Evolutionary conservation across 2,888 invertebrate genomes (phyloP).

Genomic region (Perdita meconis): DNA sequence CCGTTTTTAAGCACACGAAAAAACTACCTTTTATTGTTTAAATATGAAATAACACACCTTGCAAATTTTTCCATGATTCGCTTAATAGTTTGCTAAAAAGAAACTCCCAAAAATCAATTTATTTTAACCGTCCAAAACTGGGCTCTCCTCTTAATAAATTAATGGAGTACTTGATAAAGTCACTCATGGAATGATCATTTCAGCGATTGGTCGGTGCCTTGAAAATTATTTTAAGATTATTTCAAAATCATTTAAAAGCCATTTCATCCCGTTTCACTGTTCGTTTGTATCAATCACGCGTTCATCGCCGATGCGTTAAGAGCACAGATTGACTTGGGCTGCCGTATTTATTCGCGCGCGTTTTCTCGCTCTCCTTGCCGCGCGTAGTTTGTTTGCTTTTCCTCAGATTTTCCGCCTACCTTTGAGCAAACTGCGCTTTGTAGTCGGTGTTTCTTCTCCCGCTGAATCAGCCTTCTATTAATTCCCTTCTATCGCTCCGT

Average conservation of each 20-base stretch:
- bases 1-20: no score
- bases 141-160: no score
- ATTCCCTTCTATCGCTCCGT: conserved; percentile 10
- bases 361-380: not conserved
- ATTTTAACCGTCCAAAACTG: no score
- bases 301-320: conserved; percentile 14
- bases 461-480: conserved; percentile 3
- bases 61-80: no score
- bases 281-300: conserved; percentile 13
- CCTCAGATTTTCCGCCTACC: conserved; percentile 24
- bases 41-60: no score
- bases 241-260: not conserved
- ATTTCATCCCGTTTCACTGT: not conserved
- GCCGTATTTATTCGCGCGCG: not conserved
- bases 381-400: conserved; percentile 31
- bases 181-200: not conserved
- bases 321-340: not conserved
- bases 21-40: no score
- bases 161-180: no score
- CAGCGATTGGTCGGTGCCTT: not conserved
- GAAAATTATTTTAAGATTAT: no score
- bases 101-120: no score
- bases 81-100: no score
- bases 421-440: conserved; percentile 12
- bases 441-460: conserved; percentile 1